Evolutionary conservation across 2,888 invertebrate species (phyloP), one percentile per base, ranked within the genome.

Genomic region (Ellobium chinense): DNA sequence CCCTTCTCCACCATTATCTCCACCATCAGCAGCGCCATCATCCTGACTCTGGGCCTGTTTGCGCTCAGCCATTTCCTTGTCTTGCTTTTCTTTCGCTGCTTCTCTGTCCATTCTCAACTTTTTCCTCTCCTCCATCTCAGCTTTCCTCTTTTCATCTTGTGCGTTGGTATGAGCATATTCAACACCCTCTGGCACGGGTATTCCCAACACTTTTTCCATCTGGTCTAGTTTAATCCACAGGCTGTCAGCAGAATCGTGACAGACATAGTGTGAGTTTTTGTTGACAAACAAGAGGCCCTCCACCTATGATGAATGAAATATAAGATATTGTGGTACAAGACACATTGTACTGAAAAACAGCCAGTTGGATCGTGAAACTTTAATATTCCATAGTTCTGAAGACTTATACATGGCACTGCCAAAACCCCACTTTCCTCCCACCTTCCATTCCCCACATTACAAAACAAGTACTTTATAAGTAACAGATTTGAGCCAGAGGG

Each of bases 261-360:
- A 54, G 27, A 54, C 37, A 27, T 83, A 83, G 1, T 12, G 29
- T 36, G 77, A 72, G 1, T 18, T 36, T 31, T 69, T 82, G 46
- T 83, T 73, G 60, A 81, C 73, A 56, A 83, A 83, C 46, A 83
- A 58, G 21, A 83, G 60, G 9, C 80, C 83, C 21, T 81, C 83
- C 39, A 83, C 80, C 83, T 83, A 78, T 9, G 39, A 66, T 56
- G 27, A 27, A 62, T 7, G 24, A 18, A 36, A 1, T n/a, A n/a
- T n/a, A n/a, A n/a, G n/a, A n/a, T n/a, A n/a, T n/a, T n/a, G n/a
- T n/a, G n/a, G n/a, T n/a, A n/a, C n/a, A n/a, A n/a, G n/a, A n/a
- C n/a, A n/a, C n/a, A n/a, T n/a, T n/a, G n/a, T n/a, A n/a, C n/a
- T n/a, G n/a, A n/a, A n/a, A n/a, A n/a, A n/a, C n/a, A n/a, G n/a